Base-by-base conservation (phyloP, 2,888 invertebrate genomes). In the Agonopterix arenella region DNA sequence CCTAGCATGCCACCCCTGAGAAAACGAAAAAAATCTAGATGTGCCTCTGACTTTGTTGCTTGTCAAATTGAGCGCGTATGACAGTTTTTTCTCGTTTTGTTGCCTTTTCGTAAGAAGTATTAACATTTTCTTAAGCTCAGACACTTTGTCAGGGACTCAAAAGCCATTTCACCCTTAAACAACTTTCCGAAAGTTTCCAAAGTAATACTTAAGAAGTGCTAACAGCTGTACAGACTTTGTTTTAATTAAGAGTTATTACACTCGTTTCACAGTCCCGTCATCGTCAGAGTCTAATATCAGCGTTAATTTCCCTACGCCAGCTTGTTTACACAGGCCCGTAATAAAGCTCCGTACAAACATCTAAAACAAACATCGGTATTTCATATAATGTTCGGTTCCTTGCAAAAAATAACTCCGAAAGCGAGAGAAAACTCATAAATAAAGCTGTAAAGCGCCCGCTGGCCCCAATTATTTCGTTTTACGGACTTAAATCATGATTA, bases 401-500 rank as follows among this genome's bases (percentile, higher is more conserved):
- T 58, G 61, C 67, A 70, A 78, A 80, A 76, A 76, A 78, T 71
- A 70, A 71, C 66, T 73, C 68, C 28, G 55, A 57, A 64, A 60
- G 60, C 62, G 58, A 61, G 59, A 59, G 71, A 68, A 68, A 76
- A 71, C 69, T 76, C 76, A 70, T 82, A 80, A 84, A 84, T 82
- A 73, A 69, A 60, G 64, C 71, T 76, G 69, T 80, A 80, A 84
- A 82, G 66, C 69, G 72, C 62, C 28, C 64, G 69, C 69, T 72
- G 70, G 69, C 59, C 67, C 71, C 78, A 82, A 84, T 84, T 82
- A 84, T 78, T 73, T 75, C 70, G 66, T 73, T 76, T 73, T 61
- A 63, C 68, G 76, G 76, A 74, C 75, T 74, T 77, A 75, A 77
- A 79, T 80, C 72, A 67, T 76, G 78, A 84, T 77, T 74, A 77